A percentile compares a stretch with the other conserved stretches of the same genome.
Conservation (phyloP, 1,140 invertebrate species). For the Aphidius gifuensis region DNA sequence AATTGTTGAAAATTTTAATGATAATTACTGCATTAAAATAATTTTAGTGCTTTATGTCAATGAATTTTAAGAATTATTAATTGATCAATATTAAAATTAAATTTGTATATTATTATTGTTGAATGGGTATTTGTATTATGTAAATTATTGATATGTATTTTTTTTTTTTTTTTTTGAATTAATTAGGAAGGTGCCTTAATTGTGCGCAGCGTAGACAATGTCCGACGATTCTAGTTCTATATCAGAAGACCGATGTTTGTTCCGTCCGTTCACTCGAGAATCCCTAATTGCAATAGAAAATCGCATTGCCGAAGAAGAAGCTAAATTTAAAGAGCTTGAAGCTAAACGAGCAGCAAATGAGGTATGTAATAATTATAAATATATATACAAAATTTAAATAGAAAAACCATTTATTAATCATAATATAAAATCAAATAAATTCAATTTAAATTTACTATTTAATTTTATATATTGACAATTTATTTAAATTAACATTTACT, state of each 20-base stretch:
- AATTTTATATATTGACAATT: too few species aligned
- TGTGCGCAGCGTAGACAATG: slow-evolving; percentile 64
- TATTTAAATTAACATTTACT: too few species aligned
- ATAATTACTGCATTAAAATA: too few species aligned
- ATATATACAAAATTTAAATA: not conserved
- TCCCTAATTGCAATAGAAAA: slow-evolving; percentile 90
- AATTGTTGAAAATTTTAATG: too few species aligned
- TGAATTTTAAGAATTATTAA: too few species aligned
- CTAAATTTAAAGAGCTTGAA: slow-evolving; percentile 92
- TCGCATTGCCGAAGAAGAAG: slow-evolving; percentile 90
- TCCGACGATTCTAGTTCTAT: slow-evolving; percentile 85
- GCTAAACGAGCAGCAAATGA: slow-evolving; percentile 92
- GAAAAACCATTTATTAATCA: not conserved
- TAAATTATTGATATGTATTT: too few species aligned
- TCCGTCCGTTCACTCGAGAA: slow-evolving; percentile 96
- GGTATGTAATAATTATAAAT: slow-evolving; percentile 58
- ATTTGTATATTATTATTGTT: too few species aligned
- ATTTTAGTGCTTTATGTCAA: too few species aligned
- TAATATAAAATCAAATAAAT: not conserved
- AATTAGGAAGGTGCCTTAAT: slow-evolving; percentile 53
- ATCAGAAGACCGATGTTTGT: slow-evolving; percentile 90
- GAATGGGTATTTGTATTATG: too few species aligned
- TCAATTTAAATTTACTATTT: too few species aligned
- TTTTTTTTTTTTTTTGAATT: slow-evolving; percentile 10
- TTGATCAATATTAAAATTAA: too few species aligned